Evolutionary conservation across 1,140 invertebrate genomes (phyloP).

Genomic region (Euborellia annulipes): DNA sequence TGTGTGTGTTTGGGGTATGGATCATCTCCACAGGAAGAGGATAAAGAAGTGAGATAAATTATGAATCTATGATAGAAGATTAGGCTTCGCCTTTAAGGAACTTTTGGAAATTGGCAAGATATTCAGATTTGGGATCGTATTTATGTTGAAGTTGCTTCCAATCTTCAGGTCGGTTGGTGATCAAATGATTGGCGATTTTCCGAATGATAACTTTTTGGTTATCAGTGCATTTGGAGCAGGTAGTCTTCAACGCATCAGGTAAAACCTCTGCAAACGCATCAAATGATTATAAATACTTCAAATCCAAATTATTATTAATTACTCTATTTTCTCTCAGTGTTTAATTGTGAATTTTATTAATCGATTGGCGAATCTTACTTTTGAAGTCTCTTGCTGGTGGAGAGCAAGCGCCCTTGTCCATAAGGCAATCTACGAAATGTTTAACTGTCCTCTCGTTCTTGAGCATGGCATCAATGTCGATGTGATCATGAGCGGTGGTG

Average conservation of each 20-base stretch:
- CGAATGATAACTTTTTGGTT: conserved; percentile 6
- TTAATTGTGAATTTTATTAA: no score
- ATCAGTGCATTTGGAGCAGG: conserved; percentile 11
- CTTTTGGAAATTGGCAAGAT: neutral
- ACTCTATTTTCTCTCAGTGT: no score
- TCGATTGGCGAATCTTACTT: conserved; percentile 3
- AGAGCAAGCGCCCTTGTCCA: conserved; percentile 6
- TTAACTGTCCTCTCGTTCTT: conserved; percentile 4
- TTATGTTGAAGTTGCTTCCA: conserved; percentile 9
- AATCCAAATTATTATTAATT: no score
- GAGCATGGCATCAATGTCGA: conserved; percentile 6
- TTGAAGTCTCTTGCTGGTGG: conserved; percentile 1
- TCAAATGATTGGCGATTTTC: conserved; percentile 5
- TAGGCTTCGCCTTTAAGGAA: conserved; percentile 3
- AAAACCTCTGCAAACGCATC: conserved; percentile 4
- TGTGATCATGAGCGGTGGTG: conserved; percentile 2
- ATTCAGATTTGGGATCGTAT: conserved; percentile 9
- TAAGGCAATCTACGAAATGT: conserved; percentile 3
- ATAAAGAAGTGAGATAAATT: no score
- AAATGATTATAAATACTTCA: no score
- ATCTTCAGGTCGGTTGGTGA: conserved; percentile 2
- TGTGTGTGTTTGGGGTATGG: no score
- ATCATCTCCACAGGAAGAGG: no score
- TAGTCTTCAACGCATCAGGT: conserved; percentile 9
- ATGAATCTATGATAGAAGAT: no score